A percentile compares a stretch with the other conserved stretches of the same genome.
Conservation (phyloP, 2,113 vertebrate species). For the Gallinago jamesoni region DNA sequence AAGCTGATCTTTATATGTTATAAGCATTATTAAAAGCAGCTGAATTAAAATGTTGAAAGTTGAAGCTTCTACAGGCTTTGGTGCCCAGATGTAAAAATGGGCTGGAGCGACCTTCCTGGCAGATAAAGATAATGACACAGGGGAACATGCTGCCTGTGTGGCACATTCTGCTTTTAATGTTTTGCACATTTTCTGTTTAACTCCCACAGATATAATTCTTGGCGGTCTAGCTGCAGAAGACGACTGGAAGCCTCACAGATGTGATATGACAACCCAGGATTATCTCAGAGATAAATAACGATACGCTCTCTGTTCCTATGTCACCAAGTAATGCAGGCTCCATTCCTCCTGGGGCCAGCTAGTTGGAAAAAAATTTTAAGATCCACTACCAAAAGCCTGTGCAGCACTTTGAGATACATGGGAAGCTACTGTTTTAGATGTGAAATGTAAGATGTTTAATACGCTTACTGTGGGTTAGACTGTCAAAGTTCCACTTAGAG, state of each 20-base stretch:
- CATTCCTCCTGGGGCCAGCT: not conserved
- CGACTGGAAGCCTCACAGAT: slow-evolving; percentile 24
- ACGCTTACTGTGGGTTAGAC: not conserved
- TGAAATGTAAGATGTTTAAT: not conserved
- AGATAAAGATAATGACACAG: not conserved
- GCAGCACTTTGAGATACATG: not conserved
- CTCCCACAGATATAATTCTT: slow-evolving; percentile 36
- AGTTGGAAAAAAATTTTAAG: not conserved
- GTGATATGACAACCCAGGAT: slow-evolving; percentile 22
- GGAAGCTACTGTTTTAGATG: not conserved
- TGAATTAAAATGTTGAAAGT: slow-evolving; percentile 17
- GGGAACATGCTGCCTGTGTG: fast-evolving
- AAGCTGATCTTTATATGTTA: slow-evolving; percentile 24
- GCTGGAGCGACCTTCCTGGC: not conserved
- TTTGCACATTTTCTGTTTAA: not conserved
- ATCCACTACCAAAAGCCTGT: not conserved
- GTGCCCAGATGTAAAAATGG: not conserved
- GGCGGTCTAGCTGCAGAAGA: not conserved
- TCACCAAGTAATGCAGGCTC: not conserved
- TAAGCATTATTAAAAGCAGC: slow-evolving; percentile 7
- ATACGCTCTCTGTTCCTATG: not conserved
- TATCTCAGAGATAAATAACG: slow-evolving; percentile 8
- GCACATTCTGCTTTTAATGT: not conserved
- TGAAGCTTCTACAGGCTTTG: not conserved
- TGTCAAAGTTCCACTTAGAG: not conserved